Evolutionary conservation across 2,888 invertebrate species (phyloP), one percentile per base, ranked within the genome.

Genomic region (Polydrusus cervinus): DNA sequence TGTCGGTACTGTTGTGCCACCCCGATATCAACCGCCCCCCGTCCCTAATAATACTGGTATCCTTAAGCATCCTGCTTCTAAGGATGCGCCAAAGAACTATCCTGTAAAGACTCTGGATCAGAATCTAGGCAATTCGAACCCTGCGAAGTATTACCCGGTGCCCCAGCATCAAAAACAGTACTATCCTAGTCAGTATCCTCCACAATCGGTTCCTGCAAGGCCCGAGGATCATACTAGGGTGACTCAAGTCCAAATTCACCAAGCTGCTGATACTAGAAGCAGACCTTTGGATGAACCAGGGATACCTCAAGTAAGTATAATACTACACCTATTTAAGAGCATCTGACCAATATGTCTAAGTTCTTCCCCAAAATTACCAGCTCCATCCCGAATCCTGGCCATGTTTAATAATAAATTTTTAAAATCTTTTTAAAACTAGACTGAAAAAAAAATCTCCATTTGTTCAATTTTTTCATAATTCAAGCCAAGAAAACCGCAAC

Each of bases 11-110:
- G 34, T 34, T 77, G 89, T 90, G 87, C 94, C 94, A 83, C 94
- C 94, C 82, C 91, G 94, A 79, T 94, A 95, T 88, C 94, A 94
- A 86, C 94, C 94, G 82, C 93, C 93, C 80, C 93, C 94, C 80
- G 87, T 89, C 76, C 89, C 90, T 75, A 87, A 88, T 80, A 89
- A 89, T 79, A 89, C 90, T 76, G 93, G 93, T 77, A 91, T 91
- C 83, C 88, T 91, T 81, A 92, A 93, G 87, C 89, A 90, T 84
- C 78, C 80, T 10, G 64, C 69, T 82, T 85, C 85, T 79, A 85
- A 86, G 83, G 85, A 81, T 60, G 83, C 79, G n/a, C 20, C 80
- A 40, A 84, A 80, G 43, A 69, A 73, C 30, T 75, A 76, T 60
- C 72, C 80, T 11, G 25, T 55, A n/a, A 72, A 70, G 57, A 8